Conservation (phyloP, 2,888 invertebrate genomes). For the Argyresthia goedartella region DNA sequence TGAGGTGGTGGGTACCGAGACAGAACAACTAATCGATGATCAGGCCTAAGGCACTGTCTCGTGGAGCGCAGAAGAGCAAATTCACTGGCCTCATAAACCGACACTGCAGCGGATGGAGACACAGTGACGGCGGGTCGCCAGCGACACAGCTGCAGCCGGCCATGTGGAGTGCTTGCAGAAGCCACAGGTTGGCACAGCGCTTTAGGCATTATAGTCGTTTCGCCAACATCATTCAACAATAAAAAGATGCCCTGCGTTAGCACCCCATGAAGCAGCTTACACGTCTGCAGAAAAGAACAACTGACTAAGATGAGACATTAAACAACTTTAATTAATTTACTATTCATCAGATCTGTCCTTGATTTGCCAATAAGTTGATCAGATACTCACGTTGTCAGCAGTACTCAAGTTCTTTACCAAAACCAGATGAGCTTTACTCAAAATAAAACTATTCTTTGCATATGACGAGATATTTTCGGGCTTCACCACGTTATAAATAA, state of each 20-base stretch:
- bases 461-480: not conserved
- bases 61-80: not conserved
- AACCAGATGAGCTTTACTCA: slow-evolving; percentile 6
- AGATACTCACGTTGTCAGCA: slow-evolving; percentile 9
- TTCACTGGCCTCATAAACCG: not conserved
- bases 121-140: not conserved
- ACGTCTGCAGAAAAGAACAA: not conserved
- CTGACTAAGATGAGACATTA: not conserved
- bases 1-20: slow-evolving; percentile 14
- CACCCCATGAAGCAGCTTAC: not conserved
- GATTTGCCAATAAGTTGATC: too few species aligned
- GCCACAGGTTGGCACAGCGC: not conserved
- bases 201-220: not conserved
- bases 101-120: not conserved
- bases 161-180: not conserved
- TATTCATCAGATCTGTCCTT: not conserved
- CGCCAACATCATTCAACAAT: not conserved
- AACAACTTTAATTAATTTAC: not conserved
- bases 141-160: not conserved
- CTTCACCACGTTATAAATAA: not conserved
- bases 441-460: not conserved
- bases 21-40: slow-evolving; percentile 10
- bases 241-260: not conserved
- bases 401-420: slow-evolving; percentile 6
- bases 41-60: not conserved